Evolutionary conservation across 2,113 vertebrate species (phyloP), one percentile per base, ranked within the genome.

Genomic region (Microtus richardsoni): DNA sequence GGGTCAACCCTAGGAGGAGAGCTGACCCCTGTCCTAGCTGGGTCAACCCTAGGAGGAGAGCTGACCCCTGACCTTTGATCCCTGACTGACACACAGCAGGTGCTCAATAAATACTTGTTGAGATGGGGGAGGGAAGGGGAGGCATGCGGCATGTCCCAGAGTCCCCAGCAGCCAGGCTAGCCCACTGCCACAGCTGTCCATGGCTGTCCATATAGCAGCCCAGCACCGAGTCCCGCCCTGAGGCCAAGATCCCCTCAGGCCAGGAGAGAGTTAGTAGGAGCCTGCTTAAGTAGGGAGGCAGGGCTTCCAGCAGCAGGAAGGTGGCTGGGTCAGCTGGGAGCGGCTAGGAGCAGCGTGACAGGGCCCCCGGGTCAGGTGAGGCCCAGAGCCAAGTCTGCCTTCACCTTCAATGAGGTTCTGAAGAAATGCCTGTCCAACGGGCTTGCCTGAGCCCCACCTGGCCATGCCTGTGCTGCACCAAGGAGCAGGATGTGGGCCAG

Each of bases 101-200:
- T 3, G 47, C 75, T 88, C 93, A 96, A 97, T 96, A 98, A 98
- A 97, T 97, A 97, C 47, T 80, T 73, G 89, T 75, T 88, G 83
- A 60, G 41, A 62, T 41, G 30, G 17, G 19, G 33, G 4, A 4
- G 39, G 30, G 28, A 28, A 36, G 9, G 47, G n/a, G 78, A 19
- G 78, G 78, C 96, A 95, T 96, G 97, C 95, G 68, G 92, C 91
- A 78, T 17, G 28, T 68, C 95, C 95, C 16, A 80, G 73, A 60
- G 77, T 64, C 87, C 86, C 33, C 64, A 62, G 90, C 11, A 41
- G 78, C 84, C 54, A 60, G 44, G 92, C 77, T 66, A 39, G 87
- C 91, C 77, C 36, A 21, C 68, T 22, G 26, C 86, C 64, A 24
- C 75, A 5, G 33, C 75, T 86, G 60, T 66, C 64, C 47, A 10